Conservation (phyloP, 2,888 invertebrate genomes). For the Graphium colonna region DNA sequence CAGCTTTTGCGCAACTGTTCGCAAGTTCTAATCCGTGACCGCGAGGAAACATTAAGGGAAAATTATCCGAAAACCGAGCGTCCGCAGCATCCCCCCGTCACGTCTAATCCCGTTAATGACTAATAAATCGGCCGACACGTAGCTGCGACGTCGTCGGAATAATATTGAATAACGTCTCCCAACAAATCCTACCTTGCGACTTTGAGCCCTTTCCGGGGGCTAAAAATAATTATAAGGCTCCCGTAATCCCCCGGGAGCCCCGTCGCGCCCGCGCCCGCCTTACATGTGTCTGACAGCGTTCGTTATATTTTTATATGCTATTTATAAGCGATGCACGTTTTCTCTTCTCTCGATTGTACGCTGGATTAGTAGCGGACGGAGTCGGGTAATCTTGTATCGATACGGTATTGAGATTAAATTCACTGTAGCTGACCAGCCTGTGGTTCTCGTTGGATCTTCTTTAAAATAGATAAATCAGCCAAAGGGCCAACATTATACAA, state of each 20-base stretch:
- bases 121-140: slow-evolving; percentile 43
- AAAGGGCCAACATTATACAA: too few species aligned
- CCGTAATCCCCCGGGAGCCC: slow-evolving; percentile 43
- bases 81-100: slow-evolving; percentile 21
- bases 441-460: too few species aligned
- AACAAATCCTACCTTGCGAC: slow-evolving; percentile 69
- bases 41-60: slow-evolving; percentile 23
- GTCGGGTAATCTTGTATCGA: too few species aligned
- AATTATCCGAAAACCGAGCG: too few species aligned
- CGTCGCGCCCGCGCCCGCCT: slow-evolving; percentile 29
- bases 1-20: slow-evolving; percentile 18
- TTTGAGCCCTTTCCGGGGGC: slow-evolving; percentile 68
- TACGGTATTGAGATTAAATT: too few species aligned
- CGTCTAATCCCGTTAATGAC: slow-evolving; percentile 11
- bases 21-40: too few species aligned
- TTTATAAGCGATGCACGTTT: slow-evolving; percentile 2
- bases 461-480: too few species aligned
- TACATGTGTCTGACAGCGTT: slow-evolving; percentile 30
- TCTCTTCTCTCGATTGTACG: too few species aligned
- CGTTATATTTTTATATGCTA: slow-evolving; percentile 11
- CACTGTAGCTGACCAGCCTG: too few species aligned
- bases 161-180: slow-evolving; percentile 73
- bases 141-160: slow-evolving; percentile 46
- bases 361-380: too few species aligned
- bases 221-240: slow-evolving; percentile 58